Base-by-base conservation (phyloP, 2,797 vertebrate genomes). In the Xenops minutus region DNA sequence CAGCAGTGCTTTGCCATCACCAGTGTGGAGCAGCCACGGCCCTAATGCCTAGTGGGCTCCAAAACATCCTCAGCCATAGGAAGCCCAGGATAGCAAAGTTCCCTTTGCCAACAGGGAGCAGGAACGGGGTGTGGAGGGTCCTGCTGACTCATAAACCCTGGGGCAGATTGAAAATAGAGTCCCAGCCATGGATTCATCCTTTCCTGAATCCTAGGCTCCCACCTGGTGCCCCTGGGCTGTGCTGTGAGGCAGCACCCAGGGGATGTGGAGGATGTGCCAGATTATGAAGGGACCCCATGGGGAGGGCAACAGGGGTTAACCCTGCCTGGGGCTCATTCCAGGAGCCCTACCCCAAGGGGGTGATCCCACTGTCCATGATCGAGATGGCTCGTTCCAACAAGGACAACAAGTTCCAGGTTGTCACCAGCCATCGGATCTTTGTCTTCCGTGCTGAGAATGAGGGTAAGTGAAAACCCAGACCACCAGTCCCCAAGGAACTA, bases 391-490 rank as follows among this genome's bases (percentile, higher is more conserved):
- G 99, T 7, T 96, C 98, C 81, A 98, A 98, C 95, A 99, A 99
- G 96, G 99, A 99, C 97, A 99, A 99, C 95, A 99, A 99, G 86
- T 99, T 99, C 98, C 99, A 99, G 93, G 97, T 99, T 11, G 98
- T 99, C 96, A 99, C 99, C 1, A 98, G 98, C 95, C 99, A 99
- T 67, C 97, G 99, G 84, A 98, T 99, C 51, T 99, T 99, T 36
- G 98, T 99, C 44, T 99, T 99, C 95, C 98, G 99, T 9, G 98
- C 99, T 0, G 99, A 99, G 78, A 99, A 97, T 1, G 99, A 99
- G 97, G 99, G 99, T 99, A 96, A 98, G 97, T 2, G 3, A 89
- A 58, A 30, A 43, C 24, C 54, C 9, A 2, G 17, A 6, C 11
- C 23, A 2, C 11, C 12, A 5, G 30, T 69, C 49, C 36, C 44